Percentiles rank a stretch among this genome's conserved stretches.
Conservation (phyloP, 2,113 vertebrate genomes). For the Leptobrachium leishanense region DNA sequence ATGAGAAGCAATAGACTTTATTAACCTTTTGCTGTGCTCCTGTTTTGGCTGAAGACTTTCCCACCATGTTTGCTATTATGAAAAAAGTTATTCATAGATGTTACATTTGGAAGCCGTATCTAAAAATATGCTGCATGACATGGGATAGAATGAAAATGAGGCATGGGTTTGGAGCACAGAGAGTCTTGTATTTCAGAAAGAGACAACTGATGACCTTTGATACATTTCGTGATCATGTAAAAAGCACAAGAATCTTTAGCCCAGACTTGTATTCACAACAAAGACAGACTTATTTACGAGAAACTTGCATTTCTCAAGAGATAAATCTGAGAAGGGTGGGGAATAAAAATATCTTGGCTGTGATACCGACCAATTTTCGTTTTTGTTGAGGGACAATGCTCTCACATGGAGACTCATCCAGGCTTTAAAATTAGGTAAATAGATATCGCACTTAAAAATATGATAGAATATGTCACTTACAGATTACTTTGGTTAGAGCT, state of each 20-base stretch:
- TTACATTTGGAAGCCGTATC: constrained; percentile 6
- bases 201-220: neutral
- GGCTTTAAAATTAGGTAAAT: neutral
- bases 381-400: neutral
- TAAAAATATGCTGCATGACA: constrained; percentile 39
- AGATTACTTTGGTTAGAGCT: no score
- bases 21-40: constrained; percentile 62
- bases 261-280: neutral
- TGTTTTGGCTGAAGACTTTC: constrained; percentile 56
- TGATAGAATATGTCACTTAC: neutral
- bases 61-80: constrained; percentile 42
- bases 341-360: no score
- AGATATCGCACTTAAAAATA: neutral
- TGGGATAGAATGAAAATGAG: constrained; percentile 13
- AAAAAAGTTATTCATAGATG: constrained; percentile 47
- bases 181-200: neutral
- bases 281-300: neutral
- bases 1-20: constrained; percentile 59
- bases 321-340: no score
- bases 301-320: neutral
- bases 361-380: no score
- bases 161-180: neutral
- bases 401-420: neutral
- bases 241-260: neutral
- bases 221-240: neutral